These are phyloP conservation scores for Folsomia candida DNA, from an alignment of 2,888 invertebrate genomes.

Conservation along the genomic window DNA sequence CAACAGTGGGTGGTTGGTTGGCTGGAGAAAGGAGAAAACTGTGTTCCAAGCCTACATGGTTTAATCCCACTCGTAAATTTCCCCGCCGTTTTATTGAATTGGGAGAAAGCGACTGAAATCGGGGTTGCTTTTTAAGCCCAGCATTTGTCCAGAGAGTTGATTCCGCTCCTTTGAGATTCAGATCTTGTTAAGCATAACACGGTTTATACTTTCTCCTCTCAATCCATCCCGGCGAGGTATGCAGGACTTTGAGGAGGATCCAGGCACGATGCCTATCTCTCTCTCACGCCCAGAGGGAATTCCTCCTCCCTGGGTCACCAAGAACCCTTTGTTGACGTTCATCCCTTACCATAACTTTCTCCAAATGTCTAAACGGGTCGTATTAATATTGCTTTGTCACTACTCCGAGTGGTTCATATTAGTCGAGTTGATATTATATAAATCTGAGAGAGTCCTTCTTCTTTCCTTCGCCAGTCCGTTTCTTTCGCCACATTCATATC, in stretches of 20 bases:
- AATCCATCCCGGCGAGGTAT: neutral
- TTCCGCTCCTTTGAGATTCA: conserved; percentile 1
- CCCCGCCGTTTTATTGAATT: conserved; percentile 2
- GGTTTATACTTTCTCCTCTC: neutral
- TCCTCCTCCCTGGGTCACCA: too few species aligned
- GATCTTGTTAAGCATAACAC: conserved; percentile 8
- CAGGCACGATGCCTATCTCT: neutral
- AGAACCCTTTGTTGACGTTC: too few species aligned
- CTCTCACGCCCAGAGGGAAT: too few species aligned
- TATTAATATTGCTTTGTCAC: too few species aligned
- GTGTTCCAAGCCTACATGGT: neutral
- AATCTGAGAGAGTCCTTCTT: neutral
- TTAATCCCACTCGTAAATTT: conserved; percentile 9
- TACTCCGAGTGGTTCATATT: too few species aligned
- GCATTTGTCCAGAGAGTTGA: conserved; percentile 8
- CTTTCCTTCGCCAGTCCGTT: too few species aligned
- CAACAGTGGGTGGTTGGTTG: too few species aligned
- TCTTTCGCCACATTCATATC: conserved; percentile 21
- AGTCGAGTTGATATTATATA: too few species aligned
- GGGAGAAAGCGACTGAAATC: neutral
- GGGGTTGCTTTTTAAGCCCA: conserved; percentile 8
- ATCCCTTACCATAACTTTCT: too few species aligned
- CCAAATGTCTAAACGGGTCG: too few species aligned
- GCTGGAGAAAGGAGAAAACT: neutral
- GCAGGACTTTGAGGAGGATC: too few species aligned